Base-by-base conservation (phyloP, 1,140 invertebrate genomes). In the Musca domestica region DNA sequence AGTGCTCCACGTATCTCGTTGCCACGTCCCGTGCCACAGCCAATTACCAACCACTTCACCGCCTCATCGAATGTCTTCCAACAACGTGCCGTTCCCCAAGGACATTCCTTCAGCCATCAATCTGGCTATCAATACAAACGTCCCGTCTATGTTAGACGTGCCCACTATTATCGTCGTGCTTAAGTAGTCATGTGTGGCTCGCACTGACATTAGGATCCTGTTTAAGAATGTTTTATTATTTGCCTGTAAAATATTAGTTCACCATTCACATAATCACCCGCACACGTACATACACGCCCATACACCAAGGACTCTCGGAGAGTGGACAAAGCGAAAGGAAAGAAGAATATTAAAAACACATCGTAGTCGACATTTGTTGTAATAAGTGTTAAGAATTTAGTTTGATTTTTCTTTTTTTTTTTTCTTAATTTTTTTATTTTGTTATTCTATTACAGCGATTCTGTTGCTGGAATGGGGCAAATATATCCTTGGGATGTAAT, bases 121-220 rank as follows among this genome's bases (percentile, higher is more conserved):
- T 67, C 68, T 30, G 77, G 77, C 48, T 80, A 80, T 64, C 74
- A 77, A 61, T 80, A 80, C 61, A 74, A 76, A 70, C 77, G 77
- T 22, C 77, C 77, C 73, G 76, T 78, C 70, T 76, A 76, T 74
- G 74, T 80, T 73, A 79, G 77, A 73, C 77, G 77, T 69, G 70
- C 76, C 71, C 76, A 76, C 67, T 74, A 75, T 64, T 76, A 75
- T 72, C 77, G 76, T 71, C 77, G 77, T 72, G 75, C 75, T 66
- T 80, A 79, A 72, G 66, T 71, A 58, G 70, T 67, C 58, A 70
- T 5, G 15, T 9, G 34, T 41, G 27, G 27, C 2, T 41, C n/a
- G 34, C 34, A 41, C 34, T 41, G 34, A 41, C 34, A 2, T 2
- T 30, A 30, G 27, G 27, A 30, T 30, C 27, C 3, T 4, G 9